Evolutionary conservation across 2,797 vertebrate species (phyloP), one percentile per base, ranked within the genome.

Genomic region (Perodicticus potto): DNA sequence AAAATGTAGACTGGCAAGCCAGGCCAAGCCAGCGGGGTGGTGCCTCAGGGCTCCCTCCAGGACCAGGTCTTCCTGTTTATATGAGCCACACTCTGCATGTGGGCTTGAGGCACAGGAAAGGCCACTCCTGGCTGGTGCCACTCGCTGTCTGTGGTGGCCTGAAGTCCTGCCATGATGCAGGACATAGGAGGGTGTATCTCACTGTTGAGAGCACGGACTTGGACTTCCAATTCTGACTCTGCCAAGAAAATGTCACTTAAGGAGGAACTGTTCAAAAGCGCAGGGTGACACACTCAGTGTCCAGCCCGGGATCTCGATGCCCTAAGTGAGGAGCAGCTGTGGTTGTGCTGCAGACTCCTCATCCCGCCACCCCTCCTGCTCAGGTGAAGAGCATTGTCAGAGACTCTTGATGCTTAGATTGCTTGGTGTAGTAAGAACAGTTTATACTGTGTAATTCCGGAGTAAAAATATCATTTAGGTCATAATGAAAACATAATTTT

Each of bases 401-500:
- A 63, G 59, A 83, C 40, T 67, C 23, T 89, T 81, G 25, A 45
- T 61, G 4, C 80, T 59, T 85, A 19, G 29, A 59, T 37, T 53
- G 2, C 53, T 25, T 82, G 29, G 78, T 77, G 78, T 16, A 80
- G 20, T 72, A 12, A 29, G 73, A 86, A 43, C 29, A 0, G 55
- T 22, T 22, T 20, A 14, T 63, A 29, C 20, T 20, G 3, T 20
- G 7, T 81, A 23, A 76, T 7, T 70, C 25, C 16, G 25, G 37
- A 23, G 29, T 77, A 59, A 43, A 76, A 69, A n/a, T 76, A 55
- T 7, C 10, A 70, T 87, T 82, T 87, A 32, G 25, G 29, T 77
- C 59, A 20, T 34, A 72, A 72, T 83, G 45, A 93, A 95, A 82
- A 63, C 8, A n/a, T 11, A 57, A 61, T 63, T 89, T 94, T 89